A percentile compares a stretch with the other conserved stretches of the same genome.
Evolutionary conservation across 92 coral and sea anemone species (phyloP).

Genomic region (Bergia sp.): DNA sequence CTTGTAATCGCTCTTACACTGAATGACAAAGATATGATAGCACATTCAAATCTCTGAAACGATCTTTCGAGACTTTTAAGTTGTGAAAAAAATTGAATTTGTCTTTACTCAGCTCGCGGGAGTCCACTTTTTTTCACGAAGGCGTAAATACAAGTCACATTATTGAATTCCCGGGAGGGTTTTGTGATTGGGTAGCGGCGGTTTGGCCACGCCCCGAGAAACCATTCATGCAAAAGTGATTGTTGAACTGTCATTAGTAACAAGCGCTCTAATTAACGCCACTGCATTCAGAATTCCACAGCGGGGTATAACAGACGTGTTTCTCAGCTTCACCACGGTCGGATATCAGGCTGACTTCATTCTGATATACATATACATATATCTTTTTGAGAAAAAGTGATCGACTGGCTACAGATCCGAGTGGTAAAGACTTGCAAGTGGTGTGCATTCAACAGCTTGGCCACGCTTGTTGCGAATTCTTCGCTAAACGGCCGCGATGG

Average conservation of each 20-base stretch:
- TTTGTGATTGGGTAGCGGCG: slow-evolving; percentile 27
- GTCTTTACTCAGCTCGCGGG: neutral
- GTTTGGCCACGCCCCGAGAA: slow-evolving; percentile 19
- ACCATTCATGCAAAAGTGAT: slow-evolving; percentile 18
- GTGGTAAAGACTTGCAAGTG: neutral
- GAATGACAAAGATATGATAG: neutral
- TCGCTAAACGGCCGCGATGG: slow-evolving; percentile 43
- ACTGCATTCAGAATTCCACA: slow-evolving; percentile 35
- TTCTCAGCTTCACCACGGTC: neutral
- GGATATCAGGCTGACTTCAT: slow-evolving; percentile 15
- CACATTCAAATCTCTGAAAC: neutral
- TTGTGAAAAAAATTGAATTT: neutral
- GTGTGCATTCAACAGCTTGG: neutral
- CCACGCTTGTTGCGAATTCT: slow-evolving; percentile 15
- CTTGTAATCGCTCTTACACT: slow-evolving; percentile 25
- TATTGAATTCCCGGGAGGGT: slow-evolving; percentile 39
- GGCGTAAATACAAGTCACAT: neutral
- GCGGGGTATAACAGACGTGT: slow-evolving; percentile 23
- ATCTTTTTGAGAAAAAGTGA: neutral
- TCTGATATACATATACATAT: neutral
- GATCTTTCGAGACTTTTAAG: neutral
- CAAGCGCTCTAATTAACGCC: slow-evolving; percentile 33
- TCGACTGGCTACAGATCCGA: neutral
- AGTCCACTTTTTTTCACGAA: neutral
- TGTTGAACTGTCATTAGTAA: slow-evolving; percentile 32